phyloP scores from a whole-genome alignment of 2,113 vertebrate genomes.

The Vanacampus margaritifer region DNA sequence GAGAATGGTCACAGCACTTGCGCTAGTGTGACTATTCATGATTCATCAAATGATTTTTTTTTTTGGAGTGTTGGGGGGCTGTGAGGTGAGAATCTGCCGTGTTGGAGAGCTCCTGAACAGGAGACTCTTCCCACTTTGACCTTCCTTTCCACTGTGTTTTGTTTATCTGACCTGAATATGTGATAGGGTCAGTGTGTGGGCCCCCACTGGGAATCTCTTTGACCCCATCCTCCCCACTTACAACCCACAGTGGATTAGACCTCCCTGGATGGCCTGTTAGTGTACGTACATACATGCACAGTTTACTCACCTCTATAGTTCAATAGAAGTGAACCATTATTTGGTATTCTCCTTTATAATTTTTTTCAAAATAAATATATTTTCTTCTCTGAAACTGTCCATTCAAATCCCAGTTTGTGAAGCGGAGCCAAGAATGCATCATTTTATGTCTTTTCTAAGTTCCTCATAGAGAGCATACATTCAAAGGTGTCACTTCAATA shows the following conservation, averaged over 20 bases:
- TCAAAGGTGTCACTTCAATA: no score
- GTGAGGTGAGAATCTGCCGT: no score
- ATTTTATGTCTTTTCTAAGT: no score
- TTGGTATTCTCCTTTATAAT: neutral
- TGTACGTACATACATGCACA: slow-evolving; percentile 7
- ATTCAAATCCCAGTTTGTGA: neutral
- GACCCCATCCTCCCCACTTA: slow-evolving; percentile 42
- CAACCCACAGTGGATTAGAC: slow-evolving; percentile 54
- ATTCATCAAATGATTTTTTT: slow-evolving; percentile 70
- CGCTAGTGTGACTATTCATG: slow-evolving; percentile 72
- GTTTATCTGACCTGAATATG: slow-evolving; percentile 55
- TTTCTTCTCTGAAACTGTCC: neutral
- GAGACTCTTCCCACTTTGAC: slow-evolving; percentile 26
- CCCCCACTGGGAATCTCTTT: slow-evolving; percentile 42
- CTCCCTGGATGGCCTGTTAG: slow-evolving; percentile 39
- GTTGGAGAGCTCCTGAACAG: slow-evolving; percentile 13
- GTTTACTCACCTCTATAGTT: neutral
- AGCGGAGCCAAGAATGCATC: neutral
- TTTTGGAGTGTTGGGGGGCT: slow-evolving; percentile 52
- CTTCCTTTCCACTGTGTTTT: slow-evolving; percentile 38
- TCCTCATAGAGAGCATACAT: no score
- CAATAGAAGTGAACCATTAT: neutral
- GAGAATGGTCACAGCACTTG: slow-evolving; percentile 68
- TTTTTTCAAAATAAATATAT: neutral
- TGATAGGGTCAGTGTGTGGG: slow-evolving; percentile 38